These are phyloP conservation scores for Lottia gigantea DNA, from an alignment of 2,888 invertebrate species.

Conservation along the genomic window DNA sequence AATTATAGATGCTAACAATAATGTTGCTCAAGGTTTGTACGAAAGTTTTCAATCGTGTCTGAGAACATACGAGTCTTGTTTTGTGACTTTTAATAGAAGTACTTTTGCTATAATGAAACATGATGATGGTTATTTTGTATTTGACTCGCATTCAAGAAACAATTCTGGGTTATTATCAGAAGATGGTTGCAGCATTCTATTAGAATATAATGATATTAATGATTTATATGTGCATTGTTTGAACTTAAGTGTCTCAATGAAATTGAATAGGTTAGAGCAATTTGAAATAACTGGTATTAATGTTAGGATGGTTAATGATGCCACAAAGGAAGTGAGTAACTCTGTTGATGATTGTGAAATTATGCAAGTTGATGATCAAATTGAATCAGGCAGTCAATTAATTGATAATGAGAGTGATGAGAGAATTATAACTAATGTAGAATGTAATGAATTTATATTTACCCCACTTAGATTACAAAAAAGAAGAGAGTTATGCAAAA, in stretches of 20 bases:
- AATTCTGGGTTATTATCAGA: not conserved
- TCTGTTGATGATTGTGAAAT: too few relatives aligned
- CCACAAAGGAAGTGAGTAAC: not conserved
- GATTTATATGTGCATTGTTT: not conserved
- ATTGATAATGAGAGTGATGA: not conserved
- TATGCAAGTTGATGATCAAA: too few relatives aligned
- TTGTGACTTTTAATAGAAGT: not conserved
- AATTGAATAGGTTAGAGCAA: not conserved
- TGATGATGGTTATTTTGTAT: not conserved
- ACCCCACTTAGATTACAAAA: not conserved
- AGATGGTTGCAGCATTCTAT: not conserved
- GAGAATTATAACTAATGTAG: not conserved
- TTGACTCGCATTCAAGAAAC: slow-evolving; percentile 1
- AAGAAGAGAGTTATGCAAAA: not conserved
- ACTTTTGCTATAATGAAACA: slow-evolving; percentile 7
- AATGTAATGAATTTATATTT: not conserved
- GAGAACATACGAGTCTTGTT: slow-evolving; percentile 3
- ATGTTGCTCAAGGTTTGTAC: not conserved
- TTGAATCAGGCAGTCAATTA: too few relatives aligned
- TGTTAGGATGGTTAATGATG: not conserved
- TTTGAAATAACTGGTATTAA: slow-evolving; percentile 2
- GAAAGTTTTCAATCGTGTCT: slow-evolving; percentile 1
- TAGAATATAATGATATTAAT: slow-evolving; percentile 1
- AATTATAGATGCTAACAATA: not conserved
- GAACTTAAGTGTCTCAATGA: not conserved